A percentile compares a stretch with the other conserved stretches of the same genome.
Evolutionary conservation across 2,888 invertebrate species (phyloP).

Genomic region (Bellardia pandia): DNA sequence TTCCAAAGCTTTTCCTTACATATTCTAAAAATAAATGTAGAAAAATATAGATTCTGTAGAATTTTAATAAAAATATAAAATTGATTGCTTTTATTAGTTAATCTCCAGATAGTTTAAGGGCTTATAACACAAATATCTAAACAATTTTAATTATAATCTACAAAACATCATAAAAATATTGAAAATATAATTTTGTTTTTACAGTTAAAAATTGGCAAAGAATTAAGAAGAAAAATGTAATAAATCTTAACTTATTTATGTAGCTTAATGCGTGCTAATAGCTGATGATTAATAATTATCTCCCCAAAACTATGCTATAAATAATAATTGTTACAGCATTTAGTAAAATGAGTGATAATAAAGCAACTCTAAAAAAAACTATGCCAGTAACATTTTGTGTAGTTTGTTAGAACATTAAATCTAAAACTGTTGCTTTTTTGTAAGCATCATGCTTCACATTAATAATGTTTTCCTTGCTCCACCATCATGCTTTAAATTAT

Average conservation of each 20-base stretch:
- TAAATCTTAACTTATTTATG: constrained; percentile 30
- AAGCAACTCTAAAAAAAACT: background rate
- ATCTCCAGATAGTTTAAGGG: background rate
- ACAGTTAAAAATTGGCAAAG: background rate
- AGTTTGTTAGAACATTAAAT: constrained; percentile 43
- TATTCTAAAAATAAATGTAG: background rate
- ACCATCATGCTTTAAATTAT: background rate
- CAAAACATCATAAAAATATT: background rate
- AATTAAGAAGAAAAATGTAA: background rate
- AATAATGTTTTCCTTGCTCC: background rate
- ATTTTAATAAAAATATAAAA: background rate
- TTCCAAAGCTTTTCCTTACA: too few relatives aligned
- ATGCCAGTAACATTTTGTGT: background rate
- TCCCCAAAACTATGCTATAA: constrained; percentile 35
- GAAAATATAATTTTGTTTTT: background rate
- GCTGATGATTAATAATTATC: constrained; percentile 45
- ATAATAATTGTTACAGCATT: constrained; percentile 47
- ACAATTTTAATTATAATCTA: background rate
- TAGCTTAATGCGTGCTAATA: constrained; percentile 31
- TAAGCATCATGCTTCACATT: background rate
- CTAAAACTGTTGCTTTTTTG: constrained; percentile 56
- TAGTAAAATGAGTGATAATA: constrained; percentile 21
- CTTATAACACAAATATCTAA: background rate
- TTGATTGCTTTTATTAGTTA: background rate
- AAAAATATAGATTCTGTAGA: background rate